These are phyloP conservation scores for Camponotus floridanus DNA, from an alignment of 1,140 invertebrate genomes.

Conservation along the genomic window DNA sequence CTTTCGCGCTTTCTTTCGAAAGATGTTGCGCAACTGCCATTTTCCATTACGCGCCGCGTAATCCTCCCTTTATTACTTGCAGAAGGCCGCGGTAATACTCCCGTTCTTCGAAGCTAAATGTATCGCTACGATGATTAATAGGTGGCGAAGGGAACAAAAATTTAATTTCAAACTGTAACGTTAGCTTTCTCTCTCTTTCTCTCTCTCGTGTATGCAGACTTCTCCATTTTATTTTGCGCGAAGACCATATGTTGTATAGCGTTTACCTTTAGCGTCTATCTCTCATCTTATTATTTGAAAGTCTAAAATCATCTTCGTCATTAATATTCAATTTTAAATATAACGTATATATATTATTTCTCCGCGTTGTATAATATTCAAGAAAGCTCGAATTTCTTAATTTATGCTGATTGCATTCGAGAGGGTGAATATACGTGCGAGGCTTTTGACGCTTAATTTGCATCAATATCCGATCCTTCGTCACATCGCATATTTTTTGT, in stretches of 20 bases:
- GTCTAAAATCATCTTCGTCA: neutral
- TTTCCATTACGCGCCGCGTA: conserved; percentile 52
- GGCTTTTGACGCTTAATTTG: conserved; percentile 3
- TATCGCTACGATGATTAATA: conserved; percentile 58
- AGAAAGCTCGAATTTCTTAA: neutral
- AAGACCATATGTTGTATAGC: neutral
- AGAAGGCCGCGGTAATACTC: conserved; percentile 37
- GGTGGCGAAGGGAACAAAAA: conserved; percentile 25
- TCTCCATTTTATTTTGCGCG: neutral
- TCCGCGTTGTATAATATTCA: neutral
- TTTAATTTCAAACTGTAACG: conserved; percentile 32
- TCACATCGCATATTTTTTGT: conserved; percentile 1
- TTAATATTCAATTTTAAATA: neutral
- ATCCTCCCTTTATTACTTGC: conserved; percentile 55
- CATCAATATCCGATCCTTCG: conserved; percentile 31
- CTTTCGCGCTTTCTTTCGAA: conserved; percentile 35
- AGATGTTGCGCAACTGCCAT: conserved; percentile 41
- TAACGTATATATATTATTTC: neutral
- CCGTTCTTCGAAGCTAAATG: conserved; percentile 47
- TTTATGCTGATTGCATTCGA: neutral
- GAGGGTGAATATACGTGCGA: neutral
- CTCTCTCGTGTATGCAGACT: neutral
- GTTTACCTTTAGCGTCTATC: neutral
- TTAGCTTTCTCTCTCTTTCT: neutral
- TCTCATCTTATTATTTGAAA: neutral